phyloP scores from a whole-genome alignment of 23 tunicate species.

The Halocynthia aurantium region DNA sequence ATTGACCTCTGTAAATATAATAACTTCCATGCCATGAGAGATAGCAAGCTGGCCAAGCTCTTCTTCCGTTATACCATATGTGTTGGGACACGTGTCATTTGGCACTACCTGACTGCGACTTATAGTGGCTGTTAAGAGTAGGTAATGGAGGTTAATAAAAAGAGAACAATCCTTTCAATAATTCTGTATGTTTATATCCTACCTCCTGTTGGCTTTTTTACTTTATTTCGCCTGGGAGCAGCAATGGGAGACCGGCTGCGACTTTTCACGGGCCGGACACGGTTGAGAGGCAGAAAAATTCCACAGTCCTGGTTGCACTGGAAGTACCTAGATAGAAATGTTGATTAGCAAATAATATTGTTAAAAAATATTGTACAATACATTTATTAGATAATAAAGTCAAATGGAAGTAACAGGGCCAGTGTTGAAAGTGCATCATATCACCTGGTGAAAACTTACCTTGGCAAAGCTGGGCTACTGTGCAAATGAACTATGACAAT shows the following conservation, averaged over 20 bases:
- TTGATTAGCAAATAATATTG: too few species aligned
- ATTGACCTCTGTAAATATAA: constrained; percentile 59
- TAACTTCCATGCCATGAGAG: constrained; percentile 61
- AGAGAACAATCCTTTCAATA: neutral
- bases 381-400: too few species aligned
- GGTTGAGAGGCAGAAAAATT: constrained; percentile 58
- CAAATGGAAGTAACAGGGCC: neutral
- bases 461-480: too few species aligned
- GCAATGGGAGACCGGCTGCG: constrained; percentile 27
- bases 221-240: constrained; percentile 13
- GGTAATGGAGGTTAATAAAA: neutral
- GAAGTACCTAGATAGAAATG: constrained; percentile 52
- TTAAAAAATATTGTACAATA: too few species aligned
- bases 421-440: neutral
- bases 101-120: neutral
- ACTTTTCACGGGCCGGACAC: constrained; percentile 12
- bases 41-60: constrained; percentile 42
- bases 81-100: constrained; percentile 5
- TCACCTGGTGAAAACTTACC: too few species aligned
- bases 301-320: constrained; percentile 69
- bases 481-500: neutral
- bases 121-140: constrained; percentile 3
- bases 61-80: constrained; percentile 2
- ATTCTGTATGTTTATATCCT: neutral
- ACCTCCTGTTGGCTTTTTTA: neutral